Evolutionary conservation across 2,797 vertebrate genomes (phyloP).

Genomic region (Enteromius paludinosus): DNA sequence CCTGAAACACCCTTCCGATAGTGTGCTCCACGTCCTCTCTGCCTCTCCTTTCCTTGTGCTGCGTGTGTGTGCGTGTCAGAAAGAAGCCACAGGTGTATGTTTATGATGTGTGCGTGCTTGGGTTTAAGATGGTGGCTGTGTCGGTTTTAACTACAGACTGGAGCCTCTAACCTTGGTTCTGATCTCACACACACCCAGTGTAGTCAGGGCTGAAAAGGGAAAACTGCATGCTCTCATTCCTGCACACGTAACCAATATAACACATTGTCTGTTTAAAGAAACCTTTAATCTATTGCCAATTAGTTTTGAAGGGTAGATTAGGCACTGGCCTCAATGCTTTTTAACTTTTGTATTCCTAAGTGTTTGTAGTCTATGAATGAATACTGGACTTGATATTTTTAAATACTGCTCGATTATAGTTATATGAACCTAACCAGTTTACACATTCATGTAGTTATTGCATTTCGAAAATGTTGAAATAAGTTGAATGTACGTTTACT

Average conservation of each 20-base stretch:
- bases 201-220: conserved; percentile 46
- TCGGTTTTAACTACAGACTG: conserved; percentile 62
- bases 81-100: conserved; percentile 48
- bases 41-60: conserved; percentile 60
- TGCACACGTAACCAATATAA: conserved; percentile 39
- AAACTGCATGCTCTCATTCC: conserved; percentile 47
- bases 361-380: conserved; percentile 55
- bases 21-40: conserved; percentile 67
- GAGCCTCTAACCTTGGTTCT: conserved; percentile 75
- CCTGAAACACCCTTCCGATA: conserved; percentile 87
- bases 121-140: conserved; percentile 53
- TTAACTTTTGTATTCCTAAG: conserved; percentile 41
- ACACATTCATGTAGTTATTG: conserved; percentile 35
- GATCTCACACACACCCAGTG: conserved; percentile 62
- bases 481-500: conserved; percentile 65
- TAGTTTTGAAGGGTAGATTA: conserved; percentile 49
- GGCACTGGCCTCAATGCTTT: conserved; percentile 48
- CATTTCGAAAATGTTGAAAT: conserved; percentile 39
- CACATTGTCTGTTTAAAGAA: conserved; percentile 30
- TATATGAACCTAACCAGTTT: conserved; percentile 54
- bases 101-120: conserved; percentile 46
- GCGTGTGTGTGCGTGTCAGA: conserved; percentile 42
- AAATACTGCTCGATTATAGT: conserved; percentile 51
- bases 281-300: conserved; percentile 48
- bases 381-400: conserved; percentile 61